Base-by-base conservation (phyloP, 2,888 invertebrate species). In the Ectemnius continuus region DNA sequence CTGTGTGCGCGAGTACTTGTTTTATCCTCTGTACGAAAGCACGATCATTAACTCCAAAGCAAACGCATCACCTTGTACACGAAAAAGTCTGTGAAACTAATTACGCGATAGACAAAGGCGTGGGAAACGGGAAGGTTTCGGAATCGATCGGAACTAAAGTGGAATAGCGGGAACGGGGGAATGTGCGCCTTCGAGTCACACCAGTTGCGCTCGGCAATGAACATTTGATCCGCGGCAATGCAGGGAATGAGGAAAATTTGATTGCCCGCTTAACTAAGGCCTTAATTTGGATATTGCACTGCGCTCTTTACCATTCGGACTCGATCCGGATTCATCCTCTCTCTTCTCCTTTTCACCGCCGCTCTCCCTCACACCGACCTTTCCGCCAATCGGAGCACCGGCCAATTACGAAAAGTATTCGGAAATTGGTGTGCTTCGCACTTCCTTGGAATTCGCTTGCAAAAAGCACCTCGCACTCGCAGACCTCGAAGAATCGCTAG, bases 171-270 rank as follows among this genome's bases (percentile, higher is more conserved):
- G 8, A 36, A 36, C 1, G 36, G 36, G 36, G 36, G 23, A 23
- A 23, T 36, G 8, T 36, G 8, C 5, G 36, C 36, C 36, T 11
- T 36, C 36, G 36, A 36, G 36, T 36, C 36, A 36, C 36, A 36
- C 36, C 36, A 36, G 36, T 36, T 36, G 36, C 36, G 36, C 36
- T 36, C 8, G 8, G 5, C 0, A 48, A 20, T 11, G 23, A 23
- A 6, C 14, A 36, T 6, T 14, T 20, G 20, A 26, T 6, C 6
- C 26, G 45, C 13, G 8, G 20, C 48, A 11, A 59, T 60, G 46
- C 60, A 45, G 72, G 69, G 68, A 75, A 72, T 69, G 72, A 75
- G 16, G 52, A 16, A 52, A 52, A 52, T 52, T 16, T 16, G 52
- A 52, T 52, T 52, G 52, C 16, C n/a, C 52, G 52, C 52, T 52